Base-by-base conservation (phyloP, 1,140 invertebrate species). In the Drosophila ogumai region DNA sequence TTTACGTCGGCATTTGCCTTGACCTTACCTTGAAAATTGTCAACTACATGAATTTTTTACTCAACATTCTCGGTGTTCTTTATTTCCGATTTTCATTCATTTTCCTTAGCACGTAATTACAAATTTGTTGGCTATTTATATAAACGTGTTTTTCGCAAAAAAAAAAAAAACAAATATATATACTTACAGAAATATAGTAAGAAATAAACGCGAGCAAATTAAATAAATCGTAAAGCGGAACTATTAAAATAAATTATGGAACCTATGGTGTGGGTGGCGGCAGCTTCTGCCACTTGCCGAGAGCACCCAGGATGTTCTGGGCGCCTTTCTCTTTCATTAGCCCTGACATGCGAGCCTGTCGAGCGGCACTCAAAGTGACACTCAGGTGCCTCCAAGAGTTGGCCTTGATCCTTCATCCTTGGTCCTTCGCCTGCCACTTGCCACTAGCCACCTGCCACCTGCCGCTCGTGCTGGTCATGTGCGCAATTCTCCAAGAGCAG, bases 181-280 rank as follows among this genome's bases (percentile, higher is more conserved):
- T 75, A 57, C 59, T 47, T 56, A 31, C 65, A 40, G 38, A 54
- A 38, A 66, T 66, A 66, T 69, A 54, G 52, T 61, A 8, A 32
- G 54, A 60, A 43, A 56, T 36, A 44, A 28, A 47, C 10, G 49
- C 50, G 38, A 57, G 52, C 36, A 77, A 67, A 78, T 81, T 85
- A 73, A 85, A 81, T 78, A 86, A 80, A 82, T 80, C 67, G 59
- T 81, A 67, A 87, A 81, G 76, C 82, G 82, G 84, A 87, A 87
- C 84, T 87, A 84, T 88, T 87, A 79, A 88, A 87, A 82, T 88
- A 82, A 87, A 80, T 87, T 87, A 88, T 88, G 65, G 80, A 84
- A 76, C 69, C 58, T 55, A 9, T 46, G 79, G 73, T 55, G 55
- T n/a, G 41, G 57, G 64, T 56, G 84, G 71, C 49, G 67, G 52